A percentile compares a stretch with the other conserved stretches of the same genome.
Evolutionary conservation across 2,797 vertebrate species (phyloP).

Genomic region (Helicolenus hilgendorfi): DNA sequence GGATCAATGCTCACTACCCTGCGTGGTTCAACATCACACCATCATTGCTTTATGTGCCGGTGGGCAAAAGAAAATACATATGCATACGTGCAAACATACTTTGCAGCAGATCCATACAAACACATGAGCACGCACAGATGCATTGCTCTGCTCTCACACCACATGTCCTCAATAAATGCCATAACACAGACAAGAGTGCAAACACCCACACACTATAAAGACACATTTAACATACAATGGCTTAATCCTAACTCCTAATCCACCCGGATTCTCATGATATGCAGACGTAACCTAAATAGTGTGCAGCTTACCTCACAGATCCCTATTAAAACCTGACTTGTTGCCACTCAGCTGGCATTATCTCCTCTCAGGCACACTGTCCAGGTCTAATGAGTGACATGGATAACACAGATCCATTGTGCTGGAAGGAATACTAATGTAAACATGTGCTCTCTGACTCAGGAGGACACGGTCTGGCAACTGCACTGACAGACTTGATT

Average conservation of each 20-base stretch:
- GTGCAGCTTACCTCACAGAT: conserved; percentile 43
- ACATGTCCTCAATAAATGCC: conserved; percentile 12
- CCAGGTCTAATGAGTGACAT: conserved; percentile 65
- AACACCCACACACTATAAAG: not conserved
- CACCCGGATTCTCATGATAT: conserved; percentile 62
- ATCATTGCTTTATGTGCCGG: not conserved
- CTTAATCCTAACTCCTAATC: conserved; percentile 68
- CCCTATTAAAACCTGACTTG: conserved; percentile 59
- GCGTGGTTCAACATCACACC: not conserved
- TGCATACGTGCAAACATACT: not conserved
- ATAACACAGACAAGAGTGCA: conserved; percentile 14
- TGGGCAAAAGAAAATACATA: not conserved
- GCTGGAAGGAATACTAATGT: conserved; percentile 66
- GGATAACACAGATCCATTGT: conserved; percentile 64
- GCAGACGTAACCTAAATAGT: conserved; percentile 73
- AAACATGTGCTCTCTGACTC: conserved; percentile 55
- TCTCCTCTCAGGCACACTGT: conserved; percentile 60
- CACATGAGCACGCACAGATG: not conserved
- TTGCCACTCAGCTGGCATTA: conserved; percentile 75
- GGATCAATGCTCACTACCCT: conserved; percentile 14
- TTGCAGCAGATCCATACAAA: not conserved
- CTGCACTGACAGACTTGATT: conserved; percentile 37
- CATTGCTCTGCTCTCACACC: not conserved
- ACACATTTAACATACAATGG: conserved; percentile 36
- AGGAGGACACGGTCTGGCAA: conserved; percentile 15